These are phyloP conservation scores for Hippocampus guttulatus DNA, from an alignment of 2,113 vertebrate species.

Conservation along the genomic window DNA sequence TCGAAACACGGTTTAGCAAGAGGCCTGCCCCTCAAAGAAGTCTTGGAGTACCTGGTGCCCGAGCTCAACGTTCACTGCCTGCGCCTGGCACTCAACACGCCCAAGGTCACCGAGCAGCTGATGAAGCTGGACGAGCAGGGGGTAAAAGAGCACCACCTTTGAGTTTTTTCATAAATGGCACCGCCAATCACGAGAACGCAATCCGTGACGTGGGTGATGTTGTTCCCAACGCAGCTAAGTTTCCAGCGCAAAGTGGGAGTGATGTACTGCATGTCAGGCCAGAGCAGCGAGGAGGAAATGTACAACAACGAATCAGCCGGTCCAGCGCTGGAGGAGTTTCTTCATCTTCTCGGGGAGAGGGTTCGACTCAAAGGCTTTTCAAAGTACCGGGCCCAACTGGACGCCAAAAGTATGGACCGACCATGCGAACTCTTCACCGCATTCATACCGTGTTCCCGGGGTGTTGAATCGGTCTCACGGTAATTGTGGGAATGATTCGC, in stretches of 20 bases:
- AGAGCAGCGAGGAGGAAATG: slow-evolving; percentile 98
- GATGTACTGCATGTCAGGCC: slow-evolving; percentile 96
- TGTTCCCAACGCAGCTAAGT: slow-evolving; percentile 77
- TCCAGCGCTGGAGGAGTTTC: slow-evolving; percentile 92
- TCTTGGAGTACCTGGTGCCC: slow-evolving; percentile 89
- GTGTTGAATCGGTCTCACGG: too few species aligned
- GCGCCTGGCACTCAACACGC: slow-evolving; percentile 93
- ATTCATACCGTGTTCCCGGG: too few species aligned
- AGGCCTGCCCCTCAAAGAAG: slow-evolving; percentile 94
- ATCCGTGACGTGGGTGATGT: slow-evolving; percentile 9
- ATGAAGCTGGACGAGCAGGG: slow-evolving; percentile 99
- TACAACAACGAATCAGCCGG: slow-evolving; percentile 96
- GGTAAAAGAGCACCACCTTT: slow-evolving; percentile 67
- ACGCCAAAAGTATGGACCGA: slow-evolving; percentile 89
- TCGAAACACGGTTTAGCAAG: slow-evolving; percentile 92
- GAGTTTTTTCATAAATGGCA: slow-evolving; percentile 40
- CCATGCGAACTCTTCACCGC: neutral
- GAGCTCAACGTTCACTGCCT: slow-evolving; percentile 94
- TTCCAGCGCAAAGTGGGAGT: slow-evolving; percentile 97
- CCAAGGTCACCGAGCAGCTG: slow-evolving; percentile 96
- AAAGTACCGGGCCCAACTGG: slow-evolving; percentile 95
- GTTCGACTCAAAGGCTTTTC: slow-evolving; percentile 94
- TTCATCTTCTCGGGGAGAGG: slow-evolving; percentile 91
- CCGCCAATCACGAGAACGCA: slow-evolving; percentile 11
- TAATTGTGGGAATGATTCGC: too few species aligned